Evolutionary conservation across 2,888 invertebrate genomes (phyloP), one percentile per base, ranked within the genome.

Genomic region (Craniophora ligustri): DNA sequence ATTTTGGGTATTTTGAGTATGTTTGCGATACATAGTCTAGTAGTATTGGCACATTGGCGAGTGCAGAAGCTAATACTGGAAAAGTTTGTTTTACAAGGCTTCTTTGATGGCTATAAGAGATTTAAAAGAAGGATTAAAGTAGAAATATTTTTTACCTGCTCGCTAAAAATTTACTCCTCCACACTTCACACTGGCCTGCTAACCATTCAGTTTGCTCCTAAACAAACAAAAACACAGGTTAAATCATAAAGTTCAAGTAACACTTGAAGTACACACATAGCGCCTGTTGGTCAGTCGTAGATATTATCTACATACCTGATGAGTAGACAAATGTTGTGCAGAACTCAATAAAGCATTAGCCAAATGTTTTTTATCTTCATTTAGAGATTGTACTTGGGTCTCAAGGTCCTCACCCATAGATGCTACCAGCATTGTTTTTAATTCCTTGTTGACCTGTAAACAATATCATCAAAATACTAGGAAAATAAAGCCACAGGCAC

Each of bases 151-250:
- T 32, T 67, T 91, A 97, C 97, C 97, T 97, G 93, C 98, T 98
- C 16, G 99, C 98, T 72, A 98, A 94, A 88, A 98, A 99, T 95
- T 99, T 99, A 83, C 98, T 98, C 63, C 98, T 95, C 98, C 98
- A 99, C 41, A 99, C 98, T 92, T 99, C 98, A 83, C 98, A 98
- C 81, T 98, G 98, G 0, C 98, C 98, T 13, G 98, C 97, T 28
- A 99, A 89, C 95, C 97, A 97, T 84, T 99, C 99, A 2, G 98
- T 97, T 91, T 98, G 97, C 85, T 99, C 98, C 91, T 94, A 58
- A 64, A 41, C 14, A 45, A 36, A n/a, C n/a, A n/a, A n/a, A n/a
- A n/a, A n/a, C n/a, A n/a, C n/a, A n/a, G n/a, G n/a, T n/a, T n/a
- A n/a, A n/a, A n/a, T n/a, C n/a, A n/a, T n/a, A n/a, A n/a, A n/a